Evolutionary conservation across 1,140 invertebrate genomes (phyloP).

Genomic region (Hetaerina americana): DNA sequence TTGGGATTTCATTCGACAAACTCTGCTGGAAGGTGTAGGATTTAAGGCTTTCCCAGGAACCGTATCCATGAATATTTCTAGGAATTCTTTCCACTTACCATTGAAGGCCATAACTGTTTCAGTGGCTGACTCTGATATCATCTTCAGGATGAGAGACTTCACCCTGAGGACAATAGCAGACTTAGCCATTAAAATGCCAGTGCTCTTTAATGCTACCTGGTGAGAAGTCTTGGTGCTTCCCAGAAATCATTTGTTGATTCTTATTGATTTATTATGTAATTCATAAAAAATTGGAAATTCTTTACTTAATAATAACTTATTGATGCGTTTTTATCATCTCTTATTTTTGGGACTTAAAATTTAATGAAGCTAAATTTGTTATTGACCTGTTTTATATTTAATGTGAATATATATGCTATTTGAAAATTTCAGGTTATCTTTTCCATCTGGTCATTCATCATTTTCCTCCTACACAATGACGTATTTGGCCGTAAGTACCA

Average conservation of each 20-base stretch:
- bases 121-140: neutral
- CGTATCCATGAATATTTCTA: neutral
- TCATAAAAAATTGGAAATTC: too few relatives aligned
- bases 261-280: constrained; percentile 16
- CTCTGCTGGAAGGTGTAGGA: neutral
- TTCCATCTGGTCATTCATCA: constrained; percentile 70
- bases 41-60: neutral
- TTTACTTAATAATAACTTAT: too few relatives aligned
- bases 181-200: too few relatives aligned
- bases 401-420: too few relatives aligned
- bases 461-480: constrained; percentile 70
- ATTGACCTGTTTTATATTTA: too few relatives aligned
- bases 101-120: neutral
- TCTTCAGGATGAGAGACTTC: too few relatives aligned
- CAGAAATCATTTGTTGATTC: constrained; percentile 29
- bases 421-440: constrained; percentile 54
- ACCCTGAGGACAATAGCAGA: too few relatives aligned
- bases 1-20: too few relatives aligned
- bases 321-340: too few relatives aligned
- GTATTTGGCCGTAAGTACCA: constrained; percentile 63
- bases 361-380: too few relatives aligned
- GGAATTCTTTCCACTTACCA: neutral
- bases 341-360: too few relatives aligned
- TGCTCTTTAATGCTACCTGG: constrained; percentile 24
- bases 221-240: constrained; percentile 26